Conservation (phyloP, 2,888 invertebrate species). For the Drosophila cognata region DNA sequence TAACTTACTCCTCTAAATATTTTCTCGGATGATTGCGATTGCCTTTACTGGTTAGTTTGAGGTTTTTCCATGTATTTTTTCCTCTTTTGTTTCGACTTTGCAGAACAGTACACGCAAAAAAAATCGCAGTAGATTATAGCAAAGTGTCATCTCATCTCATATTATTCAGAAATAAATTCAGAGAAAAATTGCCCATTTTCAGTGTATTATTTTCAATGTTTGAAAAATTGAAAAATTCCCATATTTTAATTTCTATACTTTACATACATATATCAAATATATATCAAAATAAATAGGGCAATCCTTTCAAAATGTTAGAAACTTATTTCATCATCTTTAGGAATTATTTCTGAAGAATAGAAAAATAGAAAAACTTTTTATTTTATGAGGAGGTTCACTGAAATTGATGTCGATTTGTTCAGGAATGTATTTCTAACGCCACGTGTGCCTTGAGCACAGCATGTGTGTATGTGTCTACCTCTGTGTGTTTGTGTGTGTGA, state of each 20-base stretch:
- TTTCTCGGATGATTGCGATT: slow-evolving; percentile 53
- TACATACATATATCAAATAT: background rate
- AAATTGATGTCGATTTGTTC: background rate
- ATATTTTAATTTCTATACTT: background rate
- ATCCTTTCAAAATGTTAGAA: background rate
- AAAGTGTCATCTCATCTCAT: background rate
- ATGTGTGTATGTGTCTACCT: background rate
- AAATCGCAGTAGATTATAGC: background rate
- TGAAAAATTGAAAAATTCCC: background rate
- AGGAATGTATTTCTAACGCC: background rate
- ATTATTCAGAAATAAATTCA: background rate
- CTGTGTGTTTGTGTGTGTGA: background rate
- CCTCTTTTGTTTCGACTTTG: slow-evolving; percentile 23
- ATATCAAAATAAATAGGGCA: background rate
- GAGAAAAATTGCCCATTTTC: background rate
- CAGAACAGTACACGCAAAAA: background rate
- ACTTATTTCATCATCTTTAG: background rate
- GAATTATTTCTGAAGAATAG: background rate
- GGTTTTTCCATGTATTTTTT: background rate
- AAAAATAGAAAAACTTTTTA: background rate
- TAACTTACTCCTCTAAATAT: slow-evolving; percentile 6
- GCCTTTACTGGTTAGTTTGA: background rate
- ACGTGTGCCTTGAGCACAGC: background rate
- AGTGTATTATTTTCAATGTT: background rate
- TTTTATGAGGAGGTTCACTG: background rate